phyloP scores from a whole-genome alignment of 2,797 vertebrate genomes.

The Tapirus indicus region DNA sequence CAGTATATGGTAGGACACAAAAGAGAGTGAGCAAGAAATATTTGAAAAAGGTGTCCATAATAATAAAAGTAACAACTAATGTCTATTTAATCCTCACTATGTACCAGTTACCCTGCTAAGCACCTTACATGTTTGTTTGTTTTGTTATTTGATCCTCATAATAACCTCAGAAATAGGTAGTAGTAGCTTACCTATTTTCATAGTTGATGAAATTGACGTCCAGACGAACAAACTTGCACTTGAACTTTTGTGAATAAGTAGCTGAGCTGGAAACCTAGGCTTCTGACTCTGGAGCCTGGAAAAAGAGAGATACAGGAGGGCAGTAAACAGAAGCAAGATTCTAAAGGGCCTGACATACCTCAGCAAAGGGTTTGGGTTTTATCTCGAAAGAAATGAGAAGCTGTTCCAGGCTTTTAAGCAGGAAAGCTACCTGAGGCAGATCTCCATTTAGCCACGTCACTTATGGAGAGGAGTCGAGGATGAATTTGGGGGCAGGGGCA shows the following conservation, averaged over 20 bases:
- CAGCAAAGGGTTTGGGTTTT: background rate
- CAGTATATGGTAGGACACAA: background rate
- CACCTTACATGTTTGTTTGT: background rate
- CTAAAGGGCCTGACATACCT: background rate
- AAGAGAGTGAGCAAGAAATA: background rate
- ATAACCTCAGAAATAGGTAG: background rate
- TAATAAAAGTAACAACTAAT: background rate
- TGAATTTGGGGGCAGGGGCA: background rate
- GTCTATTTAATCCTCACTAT: background rate
- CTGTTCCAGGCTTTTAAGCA: background rate
- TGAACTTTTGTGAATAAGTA: background rate
- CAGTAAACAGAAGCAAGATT: background rate
- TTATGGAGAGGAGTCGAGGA: background rate
- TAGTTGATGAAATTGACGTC: background rate
- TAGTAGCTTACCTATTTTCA: background rate
- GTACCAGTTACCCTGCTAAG: background rate
- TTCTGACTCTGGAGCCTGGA: background rate
- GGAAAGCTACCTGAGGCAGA: background rate
- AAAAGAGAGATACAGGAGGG: background rate
- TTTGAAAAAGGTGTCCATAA: background rate
- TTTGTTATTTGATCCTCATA: background rate
- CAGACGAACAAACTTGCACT: background rate
- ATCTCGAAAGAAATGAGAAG: background rate
- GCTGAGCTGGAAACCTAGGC: background rate
- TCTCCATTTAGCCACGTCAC: background rate